A percentile compares a stretch with the other conserved stretches of the same genome.
phyloP scores from a whole-genome alignment of 2,888 invertebrate species.

The Tinea pellionella region DNA sequence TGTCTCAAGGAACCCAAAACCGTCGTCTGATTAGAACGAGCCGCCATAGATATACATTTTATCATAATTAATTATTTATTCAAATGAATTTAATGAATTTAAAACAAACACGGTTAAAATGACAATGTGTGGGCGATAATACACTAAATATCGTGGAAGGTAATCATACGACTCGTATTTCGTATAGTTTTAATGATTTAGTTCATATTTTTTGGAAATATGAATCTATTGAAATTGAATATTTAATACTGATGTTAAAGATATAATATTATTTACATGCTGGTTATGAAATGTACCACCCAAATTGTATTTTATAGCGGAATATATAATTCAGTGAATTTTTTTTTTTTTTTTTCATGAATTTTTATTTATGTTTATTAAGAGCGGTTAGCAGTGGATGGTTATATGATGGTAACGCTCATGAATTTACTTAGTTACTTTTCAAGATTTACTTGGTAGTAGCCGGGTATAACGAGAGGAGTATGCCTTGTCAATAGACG shows the following conservation, averaged over 20 bases:
- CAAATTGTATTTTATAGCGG: no score
- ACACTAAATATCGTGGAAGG: neutral
- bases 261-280: no score
- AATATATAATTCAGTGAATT: no score
- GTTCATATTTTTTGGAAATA: neutral
- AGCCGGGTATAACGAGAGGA: no score
- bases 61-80: conserved; percentile 57
- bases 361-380: no score
- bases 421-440: no score
- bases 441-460: no score
- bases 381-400: no score
- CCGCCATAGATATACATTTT: conserved; percentile 21
- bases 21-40: conserved; percentile 26
- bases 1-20: neutral
- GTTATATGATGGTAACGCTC: no score
- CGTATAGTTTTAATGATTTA: neutral
- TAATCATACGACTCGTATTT: neutral
- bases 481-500: no score
- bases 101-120: conserved; percentile 30
- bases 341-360: no score
- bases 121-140: conserved; percentile 36
- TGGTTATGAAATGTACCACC: no score
- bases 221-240: neutral
- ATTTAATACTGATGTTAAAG: neutral
- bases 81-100: conserved; percentile 28